phyloP scores from a whole-genome alignment of 2,113 vertebrate genomes.

The Alligator sinensis region DNA sequence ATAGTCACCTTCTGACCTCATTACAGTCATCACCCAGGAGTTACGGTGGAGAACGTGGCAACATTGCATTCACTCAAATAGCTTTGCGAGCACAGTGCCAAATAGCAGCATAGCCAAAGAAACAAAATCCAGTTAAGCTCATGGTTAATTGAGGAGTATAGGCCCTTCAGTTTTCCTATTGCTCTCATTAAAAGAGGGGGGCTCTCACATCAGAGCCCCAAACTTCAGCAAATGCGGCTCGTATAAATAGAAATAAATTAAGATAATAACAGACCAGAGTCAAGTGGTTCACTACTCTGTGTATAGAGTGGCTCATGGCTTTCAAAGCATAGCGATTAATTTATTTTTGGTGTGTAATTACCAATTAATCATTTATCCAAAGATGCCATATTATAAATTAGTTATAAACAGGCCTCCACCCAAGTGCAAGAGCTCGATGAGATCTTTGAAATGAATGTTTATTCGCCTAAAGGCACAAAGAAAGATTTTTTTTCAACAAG shows the following conservation, averaged over 20 bases:
- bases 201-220: neutral
- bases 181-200: neutral
- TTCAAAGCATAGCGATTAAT: constrained; percentile 39
- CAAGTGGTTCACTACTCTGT: neutral
- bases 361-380: constrained; percentile 60
- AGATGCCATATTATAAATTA: constrained; percentile 39
- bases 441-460: constrained; percentile 51
- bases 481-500: neutral
- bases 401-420: constrained; percentile 49
- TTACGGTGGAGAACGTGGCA: accelerated
- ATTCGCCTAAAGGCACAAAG: constrained; percentile 11
- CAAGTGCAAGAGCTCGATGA: constrained; percentile 29
- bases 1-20: neutral
- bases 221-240: neutral
- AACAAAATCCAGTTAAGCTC: neutral
- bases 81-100: neutral
- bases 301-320: neutral
- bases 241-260: constrained; percentile 38
- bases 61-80: neutral
- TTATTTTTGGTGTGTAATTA: constrained; percentile 57
- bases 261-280: neutral
- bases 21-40: neutral
- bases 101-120: neutral
- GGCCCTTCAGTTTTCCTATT: neutral
- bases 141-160: neutral